These are phyloP conservation scores for Embidobia sp. DNA, from an alignment of 2,888 invertebrate genomes.

Conservation along the genomic window DNA sequence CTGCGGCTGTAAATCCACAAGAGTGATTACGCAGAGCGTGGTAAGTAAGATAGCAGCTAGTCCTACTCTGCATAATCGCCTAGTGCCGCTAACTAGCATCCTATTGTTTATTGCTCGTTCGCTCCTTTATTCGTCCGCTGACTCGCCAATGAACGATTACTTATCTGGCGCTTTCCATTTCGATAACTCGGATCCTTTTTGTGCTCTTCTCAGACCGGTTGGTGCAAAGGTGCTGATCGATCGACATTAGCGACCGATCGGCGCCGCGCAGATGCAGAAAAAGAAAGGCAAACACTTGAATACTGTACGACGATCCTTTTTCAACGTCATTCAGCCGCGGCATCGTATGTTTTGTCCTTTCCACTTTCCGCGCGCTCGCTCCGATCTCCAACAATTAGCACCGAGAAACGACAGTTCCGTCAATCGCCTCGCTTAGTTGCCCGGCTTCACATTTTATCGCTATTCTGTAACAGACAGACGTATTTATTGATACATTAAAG, in stretches of 20 bases:
- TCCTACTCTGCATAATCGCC: slow-evolving; percentile 77
- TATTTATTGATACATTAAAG: neutral
- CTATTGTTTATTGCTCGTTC: slow-evolving; percentile 64
- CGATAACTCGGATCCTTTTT: slow-evolving; percentile 57
- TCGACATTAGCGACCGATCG: slow-evolving; percentile 66
- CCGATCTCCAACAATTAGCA: slow-evolving; percentile 52
- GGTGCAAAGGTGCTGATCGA: slow-evolving; percentile 60
- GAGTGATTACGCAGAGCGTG: slow-evolving; percentile 77
- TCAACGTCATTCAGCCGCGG: slow-evolving; percentile 58
- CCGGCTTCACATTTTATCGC: slow-evolving; percentile 18
- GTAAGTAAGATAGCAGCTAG: slow-evolving; percentile 77
- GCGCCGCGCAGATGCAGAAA: slow-evolving; percentile 59
- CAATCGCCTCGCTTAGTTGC: slow-evolving; percentile 37
- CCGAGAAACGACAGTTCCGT: slow-evolving; percentile 48
- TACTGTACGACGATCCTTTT: slow-evolving; percentile 55
- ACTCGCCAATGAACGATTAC: slow-evolving; percentile 50
- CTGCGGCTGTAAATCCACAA: slow-evolving; percentile 77
- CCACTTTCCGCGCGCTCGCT: slow-evolving; percentile 44
- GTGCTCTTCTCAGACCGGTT: slow-evolving; percentile 55
- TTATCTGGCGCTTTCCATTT: slow-evolving; percentile 64
- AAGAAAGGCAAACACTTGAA: slow-evolving; percentile 57
- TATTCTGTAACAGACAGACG: slow-evolving; percentile 17
- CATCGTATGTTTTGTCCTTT: slow-evolving; percentile 56
- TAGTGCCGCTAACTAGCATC: slow-evolving; percentile 74
- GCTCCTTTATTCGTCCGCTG: slow-evolving; percentile 43